Evolutionary conservation across 2,797 vertebrate genomes (phyloP).

Genomic region (Macroramphosus scolopax): DNA sequence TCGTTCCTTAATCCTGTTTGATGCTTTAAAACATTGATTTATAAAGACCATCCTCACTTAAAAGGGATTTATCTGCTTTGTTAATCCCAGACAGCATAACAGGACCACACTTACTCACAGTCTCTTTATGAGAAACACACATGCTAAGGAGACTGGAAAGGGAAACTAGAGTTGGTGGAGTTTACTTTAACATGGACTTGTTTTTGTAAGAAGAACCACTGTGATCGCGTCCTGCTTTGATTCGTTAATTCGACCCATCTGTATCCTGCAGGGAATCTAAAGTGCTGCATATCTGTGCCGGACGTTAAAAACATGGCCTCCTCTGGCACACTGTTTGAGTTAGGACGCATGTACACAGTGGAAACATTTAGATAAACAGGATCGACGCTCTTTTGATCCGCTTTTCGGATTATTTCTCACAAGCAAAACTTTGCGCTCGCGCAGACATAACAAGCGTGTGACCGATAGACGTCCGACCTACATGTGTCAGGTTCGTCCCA

Average conservation of each 20-base stretch:
- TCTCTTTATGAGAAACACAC: conserved; percentile 14
- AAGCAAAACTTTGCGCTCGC: no score
- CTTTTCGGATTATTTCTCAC: no score
- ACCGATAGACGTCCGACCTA: no score
- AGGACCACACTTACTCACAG: conserved; percentile 18
- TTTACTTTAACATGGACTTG: conserved; percentile 49
- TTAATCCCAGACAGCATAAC: no score
- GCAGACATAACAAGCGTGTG: no score
- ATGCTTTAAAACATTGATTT: not conserved
- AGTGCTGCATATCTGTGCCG: conserved; percentile 32
- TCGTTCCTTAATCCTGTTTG: no score
- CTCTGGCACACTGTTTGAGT: no score
- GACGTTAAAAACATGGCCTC: conserved; percentile 17
- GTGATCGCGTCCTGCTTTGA: conserved; percentile 64
- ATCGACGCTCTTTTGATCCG: no score
- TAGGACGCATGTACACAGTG: conserved; percentile 5
- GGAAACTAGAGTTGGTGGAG: conserved; percentile 33
- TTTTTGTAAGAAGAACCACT: conserved; percentile 51
- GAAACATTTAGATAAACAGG: not conserved
- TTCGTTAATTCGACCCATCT: conserved; percentile 61
- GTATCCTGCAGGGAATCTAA: conserved; percentile 41
- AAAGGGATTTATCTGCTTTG: no score
- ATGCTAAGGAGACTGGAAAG: conserved; percentile 20
- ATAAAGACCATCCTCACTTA: conserved; percentile 13
- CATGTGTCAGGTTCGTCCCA: no score